Conservation (phyloP, 1,140 invertebrate species). For the Trachelipus rathkii region DNA sequence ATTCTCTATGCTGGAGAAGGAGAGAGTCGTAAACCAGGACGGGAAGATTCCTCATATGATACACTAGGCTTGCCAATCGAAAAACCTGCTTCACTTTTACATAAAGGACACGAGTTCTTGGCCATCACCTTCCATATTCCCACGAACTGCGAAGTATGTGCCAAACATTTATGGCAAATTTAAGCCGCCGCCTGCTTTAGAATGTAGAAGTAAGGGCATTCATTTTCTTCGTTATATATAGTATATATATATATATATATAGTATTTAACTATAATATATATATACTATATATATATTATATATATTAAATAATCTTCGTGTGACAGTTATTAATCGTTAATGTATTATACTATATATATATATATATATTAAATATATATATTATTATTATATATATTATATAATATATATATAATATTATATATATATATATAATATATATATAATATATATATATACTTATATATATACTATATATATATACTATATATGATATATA, state of each 20-base stretch:
- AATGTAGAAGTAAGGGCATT: constrained; percentile 76
- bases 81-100: constrained; percentile 70
- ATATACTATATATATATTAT: too few relatives aligned
- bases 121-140: constrained; percentile 97
- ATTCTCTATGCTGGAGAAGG: constrained; percentile 90
- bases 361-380: constrained; percentile 94
- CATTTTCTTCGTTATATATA: neutral
- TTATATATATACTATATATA: too few relatives aligned
- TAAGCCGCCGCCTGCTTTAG: constrained; percentile 89
- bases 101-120: constrained; percentile 95
- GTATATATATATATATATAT: too few relatives aligned
- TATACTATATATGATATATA: too few relatives aligned
- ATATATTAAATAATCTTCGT: too few relatives aligned
- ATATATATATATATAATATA: too few relatives aligned
- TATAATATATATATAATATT: too few relatives aligned
- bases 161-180: constrained; percentile 96
- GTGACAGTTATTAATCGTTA: too few relatives aligned
- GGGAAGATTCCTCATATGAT: constrained; percentile 50
- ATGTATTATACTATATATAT: too few relatives aligned
- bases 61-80: constrained; percentile 57
- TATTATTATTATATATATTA: neutral
- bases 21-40: constrained; percentile 65
- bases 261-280: constrained; percentile 68
- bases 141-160: constrained; percentile 94
- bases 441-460: too few relatives aligned